Conservation (phyloP, 2,888 invertebrate genomes). For the Heptascelio sp. region DNA sequence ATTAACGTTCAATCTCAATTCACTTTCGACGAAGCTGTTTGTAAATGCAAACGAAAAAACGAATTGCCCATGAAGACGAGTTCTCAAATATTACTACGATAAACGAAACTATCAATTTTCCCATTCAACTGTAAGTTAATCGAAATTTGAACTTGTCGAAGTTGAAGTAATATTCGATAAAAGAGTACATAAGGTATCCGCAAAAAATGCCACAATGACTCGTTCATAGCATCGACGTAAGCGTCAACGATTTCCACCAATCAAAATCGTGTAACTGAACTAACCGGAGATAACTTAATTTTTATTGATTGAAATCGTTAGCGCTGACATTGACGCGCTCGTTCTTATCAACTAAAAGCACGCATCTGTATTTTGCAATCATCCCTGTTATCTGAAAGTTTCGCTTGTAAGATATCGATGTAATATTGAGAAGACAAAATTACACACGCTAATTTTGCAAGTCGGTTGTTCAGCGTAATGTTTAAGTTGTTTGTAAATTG, state of each 20-base stretch:
- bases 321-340: constrained; percentile 31
- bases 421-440: too few relatives aligned
- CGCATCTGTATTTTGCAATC: constrained; percentile 5
- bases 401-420: too few relatives aligned
- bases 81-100: neutral
- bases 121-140: constrained; percentile 2
- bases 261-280: constrained; percentile 66
- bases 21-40: neutral
- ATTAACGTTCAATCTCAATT: neutral
- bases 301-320: constrained; percentile 62
- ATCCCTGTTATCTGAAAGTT: neutral
- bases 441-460: too few relatives aligned
- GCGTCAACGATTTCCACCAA: constrained; percentile 57
- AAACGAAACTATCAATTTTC: constrained; percentile 3
- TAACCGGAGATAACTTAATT: constrained; percentile 63
- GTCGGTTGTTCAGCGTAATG: too few relatives aligned
- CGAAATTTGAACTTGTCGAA: constrained; percentile 39
- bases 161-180: constrained; percentile 44
- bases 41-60: too few relatives aligned
- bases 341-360: constrained; percentile 35
- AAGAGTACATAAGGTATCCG: constrained; percentile 51
- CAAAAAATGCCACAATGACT: constrained; percentile 59
- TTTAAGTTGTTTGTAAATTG: too few relatives aligned
- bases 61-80: neutral
- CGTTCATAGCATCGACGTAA: constrained; percentile 51